Conservation (phyloP, 2,888 invertebrate genomes). For the Lithosia quadra region DNA sequence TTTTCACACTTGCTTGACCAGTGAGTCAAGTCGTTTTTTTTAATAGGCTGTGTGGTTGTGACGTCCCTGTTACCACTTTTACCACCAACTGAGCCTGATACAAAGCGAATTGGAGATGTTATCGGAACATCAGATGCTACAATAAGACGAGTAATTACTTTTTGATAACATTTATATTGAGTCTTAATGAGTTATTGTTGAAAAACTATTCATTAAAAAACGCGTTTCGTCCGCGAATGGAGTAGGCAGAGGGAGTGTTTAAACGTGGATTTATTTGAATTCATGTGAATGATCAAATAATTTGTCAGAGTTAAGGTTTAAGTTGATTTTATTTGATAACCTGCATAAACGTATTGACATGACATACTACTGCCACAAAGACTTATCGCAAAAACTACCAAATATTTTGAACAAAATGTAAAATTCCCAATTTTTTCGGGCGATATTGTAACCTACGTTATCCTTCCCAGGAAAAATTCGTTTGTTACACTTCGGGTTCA, state of each 20-base stretch:
- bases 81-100: constrained; percentile 43
- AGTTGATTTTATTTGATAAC: too few species aligned
- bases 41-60: constrained; percentile 38
- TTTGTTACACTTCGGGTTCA: background rate
- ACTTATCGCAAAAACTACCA: too few species aligned
- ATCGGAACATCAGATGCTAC: constrained; percentile 24
- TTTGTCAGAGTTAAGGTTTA: background rate
- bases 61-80: constrained; percentile 24
- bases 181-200: constrained; percentile 8
- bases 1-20: constrained; percentile 41
- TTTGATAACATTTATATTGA: constrained; percentile 26
- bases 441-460: background rate
- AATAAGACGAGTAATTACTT: constrained; percentile 45
- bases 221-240: too few species aligned
- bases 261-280: background rate
- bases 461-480: background rate
- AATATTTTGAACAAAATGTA: too few species aligned
- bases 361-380: too few species aligned
- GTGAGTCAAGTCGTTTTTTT: constrained; percentile 15
- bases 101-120: constrained; percentile 39
- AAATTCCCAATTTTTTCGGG: background rate
- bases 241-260: background rate
- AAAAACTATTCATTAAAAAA: constrained; percentile 1
- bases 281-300: background rate
- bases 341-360: too few species aligned